Base-by-base conservation (phyloP, 2,888 invertebrate genomes). In the Liposcelis brunnea region DNA sequence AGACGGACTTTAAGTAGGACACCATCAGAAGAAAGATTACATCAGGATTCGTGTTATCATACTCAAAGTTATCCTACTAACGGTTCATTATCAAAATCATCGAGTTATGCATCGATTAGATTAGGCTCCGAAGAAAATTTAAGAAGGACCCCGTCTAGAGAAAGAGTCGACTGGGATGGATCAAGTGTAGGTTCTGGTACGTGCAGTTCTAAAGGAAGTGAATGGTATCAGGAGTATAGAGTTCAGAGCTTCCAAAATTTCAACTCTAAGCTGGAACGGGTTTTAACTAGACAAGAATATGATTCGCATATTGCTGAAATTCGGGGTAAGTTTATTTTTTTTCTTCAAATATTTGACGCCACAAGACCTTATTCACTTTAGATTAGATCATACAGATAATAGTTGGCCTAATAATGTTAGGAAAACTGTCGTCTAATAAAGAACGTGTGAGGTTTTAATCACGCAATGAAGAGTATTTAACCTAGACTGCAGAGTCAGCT, bases 281-380 rank as follows among this genome's bases (percentile, higher is more conserved):
- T 80, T 74, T 56, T 70, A 77, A 52, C 72, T 83, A 59, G 83
- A 80, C 65, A 79, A 78, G 60, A 85, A 64, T 86, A 81, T 65
- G 87, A 87, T 64, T 77, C 80, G 46, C 86, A 86, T 65, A 87
- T 87, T 61, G 80, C 77, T 55, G 76, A 80, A 66, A 83, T 83
- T 60, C 75, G 80, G 83, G 84, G 86, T 86, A 74, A 49, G 49
- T 40, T 26, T 8, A 26, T n/a, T n/a, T n/a, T n/a, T n/a, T n/a
- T n/a, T n/a, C n/a, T n/a, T n/a, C n/a, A n/a, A n/a, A n/a, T n/a
- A n/a, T n/a, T n/a, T n/a, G n/a, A n/a, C n/a, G n/a, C n/a, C n/a
- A n/a, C n/a, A n/a, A n/a, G n/a, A n/a, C n/a, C n/a, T n/a, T n/a
- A n/a, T n/a, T n/a, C n/a, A n/a, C n/a, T n/a, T n/a, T n/a, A n/a